Base-by-base conservation (phyloP, 2,797 vertebrate genomes). In the Clamator glandarius region DNA sequence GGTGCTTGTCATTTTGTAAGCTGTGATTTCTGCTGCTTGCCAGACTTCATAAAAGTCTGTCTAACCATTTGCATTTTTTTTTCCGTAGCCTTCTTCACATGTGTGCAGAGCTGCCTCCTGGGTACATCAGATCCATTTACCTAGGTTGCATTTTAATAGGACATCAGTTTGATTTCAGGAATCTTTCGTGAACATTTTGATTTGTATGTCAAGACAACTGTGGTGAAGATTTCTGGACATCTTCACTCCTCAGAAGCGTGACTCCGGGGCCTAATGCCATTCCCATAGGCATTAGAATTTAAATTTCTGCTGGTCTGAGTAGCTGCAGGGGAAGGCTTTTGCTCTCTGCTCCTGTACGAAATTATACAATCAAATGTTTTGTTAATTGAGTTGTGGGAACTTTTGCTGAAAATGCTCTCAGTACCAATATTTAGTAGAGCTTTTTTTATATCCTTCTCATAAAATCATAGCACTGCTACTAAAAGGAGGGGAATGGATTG, bases 21-120 rank as follows among this genome's bases (percentile, higher is more conserved):
- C 59, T 58, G 64, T 52, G n/a, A 66, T 58, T 87, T 74, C 70
- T 84, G n/a, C 70, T 90, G 41, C 63, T 84, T 85, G 46, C 35
- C 52, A 66, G 24, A 31, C 28, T 93, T 66, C 42, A 26, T 68
- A 55, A 18, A 55, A 66, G 2, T 76, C 57, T 83, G 14, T 35
- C 25, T 67, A 20, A 62, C 42, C 25, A 50, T 61, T 50, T 63
- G 33, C 61, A 70, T 1, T 0, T 74, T 61, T n/a, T n/a, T 67
- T 83, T 42, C 44, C 20, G 11, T 64, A 50, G 48, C 54, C 26
- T 70, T 44, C 36, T 75, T 42, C 20, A 50, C n/a, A 19, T 0
- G 0, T 29, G 41, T 62, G n/a, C 26, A 3, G 31, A 36, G 21
- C 28, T 1, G 1, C 68, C 42, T 75, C 69, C 50, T 48, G 23